phyloP scores from a whole-genome alignment of 2,797 vertebrate species.

The Bovichtus variegatus region DNA sequence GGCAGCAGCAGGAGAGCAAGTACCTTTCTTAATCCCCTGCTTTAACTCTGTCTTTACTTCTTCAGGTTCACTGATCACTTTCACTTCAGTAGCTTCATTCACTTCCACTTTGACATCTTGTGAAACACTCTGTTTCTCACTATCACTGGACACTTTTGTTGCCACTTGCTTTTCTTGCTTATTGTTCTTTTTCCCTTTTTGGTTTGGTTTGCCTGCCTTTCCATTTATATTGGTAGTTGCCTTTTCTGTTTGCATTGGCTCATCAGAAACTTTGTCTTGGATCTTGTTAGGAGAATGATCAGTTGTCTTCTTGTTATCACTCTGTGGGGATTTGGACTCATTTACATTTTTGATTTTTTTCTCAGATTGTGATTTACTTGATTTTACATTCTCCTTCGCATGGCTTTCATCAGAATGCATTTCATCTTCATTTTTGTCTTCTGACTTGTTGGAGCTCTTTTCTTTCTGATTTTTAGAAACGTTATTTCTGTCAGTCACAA shows the following conservation, averaged over 20 bases:
- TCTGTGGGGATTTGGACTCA: constrained; percentile 70
- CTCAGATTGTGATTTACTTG: constrained; percentile 67
- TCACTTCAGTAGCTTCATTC: constrained; percentile 60
- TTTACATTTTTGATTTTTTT: constrained; percentile 76
- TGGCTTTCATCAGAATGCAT: constrained; percentile 55
- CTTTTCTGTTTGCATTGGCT: constrained; percentile 51
- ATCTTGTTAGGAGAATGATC: constrained; percentile 47
- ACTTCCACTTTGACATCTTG: constrained; percentile 49
- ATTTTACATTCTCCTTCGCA: constrained; percentile 72
- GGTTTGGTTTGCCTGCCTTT: constrained; percentile 69
- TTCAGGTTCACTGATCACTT: constrained; percentile 58
- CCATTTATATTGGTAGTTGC: constrained; percentile 43
- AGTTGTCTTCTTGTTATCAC: constrained; percentile 66
- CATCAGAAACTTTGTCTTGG: constrained; percentile 56
- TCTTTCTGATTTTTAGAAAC: constrained; percentile 67
- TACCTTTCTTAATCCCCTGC: constrained; percentile 62
- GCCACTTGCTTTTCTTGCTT: constrained; percentile 76
- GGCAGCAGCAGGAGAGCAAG: constrained; percentile 21
- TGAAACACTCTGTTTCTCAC: constrained; percentile 59
- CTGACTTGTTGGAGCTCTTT: constrained; percentile 55
- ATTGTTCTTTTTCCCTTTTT: constrained; percentile 80
- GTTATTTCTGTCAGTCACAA: constrained; percentile 60
- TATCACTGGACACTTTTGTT: constrained; percentile 54
- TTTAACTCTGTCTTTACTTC: constrained; percentile 63
- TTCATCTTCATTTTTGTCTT: constrained; percentile 66